Conservation (phyloP, 2,113 vertebrate species). For the Oreochromis spilurus region DNA sequence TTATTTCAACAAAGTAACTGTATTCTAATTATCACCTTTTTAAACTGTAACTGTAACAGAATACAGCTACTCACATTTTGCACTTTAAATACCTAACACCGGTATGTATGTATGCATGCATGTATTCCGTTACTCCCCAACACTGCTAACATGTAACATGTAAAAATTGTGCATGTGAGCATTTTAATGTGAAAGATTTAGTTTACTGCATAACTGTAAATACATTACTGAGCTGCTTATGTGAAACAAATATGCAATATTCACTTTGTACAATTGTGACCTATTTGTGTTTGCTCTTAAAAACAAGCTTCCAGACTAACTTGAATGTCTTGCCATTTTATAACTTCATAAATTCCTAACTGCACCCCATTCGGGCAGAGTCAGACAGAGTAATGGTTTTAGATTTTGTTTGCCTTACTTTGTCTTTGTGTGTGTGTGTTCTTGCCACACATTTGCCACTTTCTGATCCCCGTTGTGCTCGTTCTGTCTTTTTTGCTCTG, state of each 20-base stretch:
- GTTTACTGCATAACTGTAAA: neutral
- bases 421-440: neutral
- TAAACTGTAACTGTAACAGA: neutral
- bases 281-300: neutral
- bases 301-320: neutral
- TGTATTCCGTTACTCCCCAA: neutral
- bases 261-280: neutral
- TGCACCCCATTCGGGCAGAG: neutral
- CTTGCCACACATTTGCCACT: neutral
- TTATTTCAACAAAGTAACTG: neutral
- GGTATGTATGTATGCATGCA: too few relatives aligned
- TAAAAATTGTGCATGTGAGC: neutral
- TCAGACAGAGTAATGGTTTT: neutral
- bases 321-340: neutral
- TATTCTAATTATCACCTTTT: neutral
- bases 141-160: neutral
- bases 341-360: neutral
- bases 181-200: accelerated
- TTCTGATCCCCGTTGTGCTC: neutral
- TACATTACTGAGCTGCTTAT: neutral
- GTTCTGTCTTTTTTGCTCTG: neutral
- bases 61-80: neutral
- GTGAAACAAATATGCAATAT: neutral
- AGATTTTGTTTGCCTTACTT: neutral
- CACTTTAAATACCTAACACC: accelerated